Percentiles rank a stretch among this genome's conserved stretches.
Conservation (phyloP, 2,888 invertebrate genomes). For the Meganola albula region DNA sequence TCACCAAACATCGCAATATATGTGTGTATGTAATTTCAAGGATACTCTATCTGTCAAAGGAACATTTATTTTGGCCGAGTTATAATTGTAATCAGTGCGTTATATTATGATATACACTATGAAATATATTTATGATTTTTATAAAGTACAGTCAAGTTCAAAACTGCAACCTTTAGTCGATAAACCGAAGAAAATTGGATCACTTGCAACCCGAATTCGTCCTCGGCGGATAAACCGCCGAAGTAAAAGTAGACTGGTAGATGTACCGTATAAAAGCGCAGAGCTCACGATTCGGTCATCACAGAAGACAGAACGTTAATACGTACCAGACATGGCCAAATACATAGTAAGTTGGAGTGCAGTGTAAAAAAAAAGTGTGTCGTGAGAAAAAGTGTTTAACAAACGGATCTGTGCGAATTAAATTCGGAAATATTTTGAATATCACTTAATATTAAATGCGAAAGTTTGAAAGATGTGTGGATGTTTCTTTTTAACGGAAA, state of each 20-base stretch:
- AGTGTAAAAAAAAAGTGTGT: conserved; percentile 55
- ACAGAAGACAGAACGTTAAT: conserved; percentile 52
- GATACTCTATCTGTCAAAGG: too few species aligned
- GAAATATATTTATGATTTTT: too few species aligned
- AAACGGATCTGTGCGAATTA: neutral
- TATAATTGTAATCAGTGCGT: too few species aligned
- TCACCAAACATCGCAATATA: too few species aligned
- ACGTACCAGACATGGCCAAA: conserved; percentile 63
- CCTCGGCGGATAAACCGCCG: conserved; percentile 47
- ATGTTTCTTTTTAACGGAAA: too few species aligned
- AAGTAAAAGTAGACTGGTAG: conserved; percentile 71
- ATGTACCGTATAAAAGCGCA: conserved; percentile 61
- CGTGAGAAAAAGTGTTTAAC: conserved; percentile 10
- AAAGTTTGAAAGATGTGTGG: too few species aligned
- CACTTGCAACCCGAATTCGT: conserved; percentile 57
- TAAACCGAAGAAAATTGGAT: conserved; percentile 51
- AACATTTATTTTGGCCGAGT: too few species aligned
- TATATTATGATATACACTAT: too few species aligned
- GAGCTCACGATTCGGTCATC: conserved; percentile 43
- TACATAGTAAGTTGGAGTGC: conserved; percentile 75
- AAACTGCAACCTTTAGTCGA: too few species aligned
- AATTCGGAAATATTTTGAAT: neutral
- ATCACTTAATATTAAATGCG: too few species aligned
- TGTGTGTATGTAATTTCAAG: too few species aligned
- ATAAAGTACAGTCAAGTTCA: too few species aligned